A percentile compares a stretch with the other conserved stretches of the same genome.
Evolutionary conservation across 2,888 invertebrate genomes (phyloP).

Genomic region (Yponomeuta cagnagella): DNA sequence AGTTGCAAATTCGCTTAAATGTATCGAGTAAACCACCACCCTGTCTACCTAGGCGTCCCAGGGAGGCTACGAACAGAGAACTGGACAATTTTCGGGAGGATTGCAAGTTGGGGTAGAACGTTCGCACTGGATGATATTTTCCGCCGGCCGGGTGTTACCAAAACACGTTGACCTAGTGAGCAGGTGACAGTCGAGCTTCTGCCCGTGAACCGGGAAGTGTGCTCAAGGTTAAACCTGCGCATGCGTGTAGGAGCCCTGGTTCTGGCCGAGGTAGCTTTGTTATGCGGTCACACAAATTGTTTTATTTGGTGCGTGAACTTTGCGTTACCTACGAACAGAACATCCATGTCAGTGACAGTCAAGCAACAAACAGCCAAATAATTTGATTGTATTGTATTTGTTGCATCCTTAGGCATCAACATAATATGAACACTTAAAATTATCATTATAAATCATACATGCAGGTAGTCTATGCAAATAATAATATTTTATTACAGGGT

Average conservation of each 20-base stretch:
- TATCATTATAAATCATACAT: too few species aligned
- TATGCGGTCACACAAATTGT: conserved; percentile 16
- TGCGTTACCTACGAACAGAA: too few species aligned
- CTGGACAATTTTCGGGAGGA: not conserved
- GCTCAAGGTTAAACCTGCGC: conserved; percentile 55
- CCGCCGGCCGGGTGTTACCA: conserved; percentile 18
- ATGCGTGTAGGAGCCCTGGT: conserved; percentile 41
- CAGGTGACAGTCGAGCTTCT: conserved; percentile 43
- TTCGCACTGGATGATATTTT: not conserved
- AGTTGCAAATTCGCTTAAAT: too few species aligned
- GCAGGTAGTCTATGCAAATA: too few species aligned
- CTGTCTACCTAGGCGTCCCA: not conserved
- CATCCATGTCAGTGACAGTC: too few species aligned
- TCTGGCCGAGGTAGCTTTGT: conserved; percentile 38
- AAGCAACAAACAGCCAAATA: too few species aligned
- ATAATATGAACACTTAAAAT: too few species aligned
- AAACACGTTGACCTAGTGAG: conserved; percentile 60
- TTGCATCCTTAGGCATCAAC: too few species aligned
- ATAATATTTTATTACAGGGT: too few species aligned
- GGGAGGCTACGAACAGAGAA: not conserved
- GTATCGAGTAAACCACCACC: not conserved
- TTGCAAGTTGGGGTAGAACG: not conserved
- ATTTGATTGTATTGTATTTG: too few species aligned
- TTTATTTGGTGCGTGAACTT: not conserved
- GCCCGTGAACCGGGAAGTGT: conserved; percentile 69